Evolutionary conservation across 23 tunicate genomes (phyloP).

Genomic region (Trididemnum miniatum): DNA sequence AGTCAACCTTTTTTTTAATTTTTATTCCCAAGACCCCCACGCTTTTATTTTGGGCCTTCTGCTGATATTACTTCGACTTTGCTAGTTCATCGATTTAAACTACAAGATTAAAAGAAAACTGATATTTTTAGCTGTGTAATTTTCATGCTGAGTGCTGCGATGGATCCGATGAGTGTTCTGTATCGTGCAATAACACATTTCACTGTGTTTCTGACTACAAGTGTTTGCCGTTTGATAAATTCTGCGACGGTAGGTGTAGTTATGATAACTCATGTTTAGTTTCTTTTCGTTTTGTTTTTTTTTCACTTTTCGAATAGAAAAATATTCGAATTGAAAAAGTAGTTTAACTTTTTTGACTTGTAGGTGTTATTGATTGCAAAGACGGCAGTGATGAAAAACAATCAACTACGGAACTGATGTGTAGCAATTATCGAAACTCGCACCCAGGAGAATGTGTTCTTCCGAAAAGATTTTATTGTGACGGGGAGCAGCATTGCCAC

Average conservation of each 20-base stretch:
- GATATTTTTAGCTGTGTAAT: neutral
- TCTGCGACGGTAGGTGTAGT: conserved; percentile 82
- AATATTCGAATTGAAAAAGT: no score
- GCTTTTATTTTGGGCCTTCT: no score
- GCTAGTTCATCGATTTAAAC: no score
- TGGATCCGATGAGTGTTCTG: conserved; percentile 63
- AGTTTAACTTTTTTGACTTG: no score
- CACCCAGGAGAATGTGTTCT: conserved; percentile 38
- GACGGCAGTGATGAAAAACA: conserved; percentile 90
- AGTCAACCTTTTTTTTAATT: no score
- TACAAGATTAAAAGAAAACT: no score
- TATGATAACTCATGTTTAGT: no score
- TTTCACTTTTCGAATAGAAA: no score
- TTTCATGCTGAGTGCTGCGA: conserved; percentile 58
- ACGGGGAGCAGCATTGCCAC: conserved; percentile 58
- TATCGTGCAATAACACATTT: conserved; percentile 45
- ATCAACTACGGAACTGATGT: conserved; percentile 5
- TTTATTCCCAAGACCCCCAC: no score
- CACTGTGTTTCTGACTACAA: conserved; percentile 42
- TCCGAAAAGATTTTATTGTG: conserved; percentile 52
- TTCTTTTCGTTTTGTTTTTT: no score
- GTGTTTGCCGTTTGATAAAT: conserved; percentile 67
- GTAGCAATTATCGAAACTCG: conserved; percentile 42
- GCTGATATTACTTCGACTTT: no score
- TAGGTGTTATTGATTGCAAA: conserved; percentile 74